A percentile compares a stretch with the other conserved stretches of the same genome.
Evolutionary conservation across 1,140 invertebrate species (phyloP).

Genomic region (Aplysia californica): DNA sequence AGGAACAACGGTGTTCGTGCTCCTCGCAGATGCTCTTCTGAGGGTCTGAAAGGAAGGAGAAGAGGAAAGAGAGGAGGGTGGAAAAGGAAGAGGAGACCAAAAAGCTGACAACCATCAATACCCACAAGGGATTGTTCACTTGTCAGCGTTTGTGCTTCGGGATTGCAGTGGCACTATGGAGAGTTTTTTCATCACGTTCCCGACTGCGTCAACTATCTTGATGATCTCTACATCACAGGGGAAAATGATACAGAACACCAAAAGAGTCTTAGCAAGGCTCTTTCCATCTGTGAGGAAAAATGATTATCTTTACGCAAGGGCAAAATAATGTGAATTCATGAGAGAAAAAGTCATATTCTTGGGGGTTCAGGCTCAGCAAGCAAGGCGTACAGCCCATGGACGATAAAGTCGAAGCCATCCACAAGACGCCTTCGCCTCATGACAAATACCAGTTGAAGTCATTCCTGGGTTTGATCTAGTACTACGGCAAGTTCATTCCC

Average conservation of each 20-base stretch:
- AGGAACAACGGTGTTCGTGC: no score
- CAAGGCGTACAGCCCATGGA: not conserved
- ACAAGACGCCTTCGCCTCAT: not conserved
- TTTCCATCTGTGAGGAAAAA: slow-evolving; percentile 28
- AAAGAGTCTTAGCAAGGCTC: slow-evolving; percentile 29
- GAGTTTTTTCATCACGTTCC: slow-evolving; percentile 43
- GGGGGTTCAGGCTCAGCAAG: not conserved
- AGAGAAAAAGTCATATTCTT: not conserved
- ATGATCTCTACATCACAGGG: slow-evolving; percentile 48
- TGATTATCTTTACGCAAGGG: no score
- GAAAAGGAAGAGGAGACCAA: slow-evolving; percentile 47
- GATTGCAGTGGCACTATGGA: slow-evolving; percentile 68
- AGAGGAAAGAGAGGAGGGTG: no score
- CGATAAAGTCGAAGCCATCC: not conserved
- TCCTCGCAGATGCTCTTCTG: no score
- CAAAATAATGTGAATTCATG: no score
- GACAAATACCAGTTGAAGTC: not conserved
- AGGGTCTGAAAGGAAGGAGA: no score
- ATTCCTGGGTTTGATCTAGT: not conserved
- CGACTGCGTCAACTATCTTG: slow-evolving; percentile 9
- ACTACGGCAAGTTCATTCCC: not conserved
- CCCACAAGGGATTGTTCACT: slow-evolving; percentile 46
- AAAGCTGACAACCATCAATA: slow-evolving; percentile 31
- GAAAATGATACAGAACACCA: slow-evolving; percentile 34
- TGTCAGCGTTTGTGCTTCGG: slow-evolving; percentile 56